Conservation (phyloP, 1,140 invertebrate species). For the Macrostomum lignano region DNA sequence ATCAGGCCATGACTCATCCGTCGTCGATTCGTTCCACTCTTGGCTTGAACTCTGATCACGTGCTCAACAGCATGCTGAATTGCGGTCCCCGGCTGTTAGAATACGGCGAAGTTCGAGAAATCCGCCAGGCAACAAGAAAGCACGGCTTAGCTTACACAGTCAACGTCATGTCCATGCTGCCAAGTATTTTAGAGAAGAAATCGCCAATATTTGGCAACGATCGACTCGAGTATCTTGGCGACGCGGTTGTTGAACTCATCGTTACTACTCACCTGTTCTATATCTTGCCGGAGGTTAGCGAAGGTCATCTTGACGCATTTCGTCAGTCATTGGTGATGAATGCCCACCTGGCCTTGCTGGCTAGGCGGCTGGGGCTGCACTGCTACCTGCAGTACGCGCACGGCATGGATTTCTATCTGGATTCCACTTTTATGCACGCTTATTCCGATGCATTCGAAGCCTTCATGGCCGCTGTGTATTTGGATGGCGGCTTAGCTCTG, state of each 20-base stretch:
- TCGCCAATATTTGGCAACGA: conserved; percentile 87
- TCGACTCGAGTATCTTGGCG: conserved; percentile 76
- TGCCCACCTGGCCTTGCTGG: conserved; percentile 80
- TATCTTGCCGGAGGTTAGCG: conserved; percentile 79
- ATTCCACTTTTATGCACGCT: conserved; percentile 56
- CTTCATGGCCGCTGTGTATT: conserved; percentile 62
- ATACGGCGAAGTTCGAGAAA: conserved; percentile 68
- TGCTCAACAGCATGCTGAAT: conserved; percentile 73
- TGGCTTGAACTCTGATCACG: conserved; percentile 31
- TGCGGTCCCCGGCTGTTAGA: conserved; percentile 78
- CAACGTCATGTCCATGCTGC: conserved; percentile 54
- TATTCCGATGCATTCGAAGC: conserved; percentile 99
- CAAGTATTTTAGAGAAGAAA: conserved; percentile 49
- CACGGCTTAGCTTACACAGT: conserved; percentile 42
- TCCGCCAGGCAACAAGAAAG: conserved; percentile 70
- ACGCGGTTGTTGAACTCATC: conserved; percentile 87
- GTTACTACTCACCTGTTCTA: conserved; percentile 66
- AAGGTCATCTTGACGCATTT: conserved; percentile 84
- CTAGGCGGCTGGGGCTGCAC: conserved; percentile 60
- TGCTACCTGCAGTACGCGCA: conserved; percentile 89
- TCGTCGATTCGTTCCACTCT: conserved; percentile 37
- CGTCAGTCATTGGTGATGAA: conserved; percentile 84
- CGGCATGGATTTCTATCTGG: conserved; percentile 80
- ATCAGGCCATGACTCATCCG: conserved; percentile 79
- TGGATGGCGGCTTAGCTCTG: conserved; percentile 58